A percentile compares a stretch with the other conserved stretches of the same genome.
Evolutionary conservation across 2,797 vertebrate genomes (phyloP).

Genomic region (Chaunax sp.): DNA sequence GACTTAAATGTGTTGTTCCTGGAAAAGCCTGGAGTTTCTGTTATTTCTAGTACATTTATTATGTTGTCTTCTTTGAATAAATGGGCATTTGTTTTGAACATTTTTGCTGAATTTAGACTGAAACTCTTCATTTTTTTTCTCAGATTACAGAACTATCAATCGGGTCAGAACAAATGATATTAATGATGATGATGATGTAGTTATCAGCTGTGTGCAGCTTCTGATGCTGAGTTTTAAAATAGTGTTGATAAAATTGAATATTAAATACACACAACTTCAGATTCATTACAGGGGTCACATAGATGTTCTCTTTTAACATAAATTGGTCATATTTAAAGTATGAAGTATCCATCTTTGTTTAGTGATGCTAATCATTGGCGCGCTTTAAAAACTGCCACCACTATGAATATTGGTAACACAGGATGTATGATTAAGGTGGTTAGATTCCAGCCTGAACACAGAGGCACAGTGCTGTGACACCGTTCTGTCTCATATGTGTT

Average conservation of each 20-base stretch:
- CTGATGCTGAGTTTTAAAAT: neutral
- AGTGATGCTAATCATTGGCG: neutral
- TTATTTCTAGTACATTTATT: conserved; percentile 16
- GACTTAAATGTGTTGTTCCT: neutral
- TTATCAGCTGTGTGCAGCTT: neutral
- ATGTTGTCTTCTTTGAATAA: conserved; percentile 51
- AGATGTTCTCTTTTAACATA: neutral
- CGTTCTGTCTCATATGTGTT: conserved; percentile 89
- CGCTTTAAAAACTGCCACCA: conserved; percentile 17
- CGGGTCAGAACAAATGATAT: neutral
- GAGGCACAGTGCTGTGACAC: conserved; percentile 27
- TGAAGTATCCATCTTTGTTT: neutral
- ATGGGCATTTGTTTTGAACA: conserved; percentile 28
- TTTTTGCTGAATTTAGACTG: neutral
- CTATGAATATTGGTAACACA: conserved; percentile 6
- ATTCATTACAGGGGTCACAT: neutral
- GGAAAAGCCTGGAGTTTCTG: conserved; percentile 14
- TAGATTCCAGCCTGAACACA: neutral
- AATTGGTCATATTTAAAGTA: neutral
- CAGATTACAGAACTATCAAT: neutral
- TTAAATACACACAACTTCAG: neutral
- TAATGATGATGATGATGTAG: neutral
- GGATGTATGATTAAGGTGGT: conserved; percentile 19
- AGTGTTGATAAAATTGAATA: neutral
- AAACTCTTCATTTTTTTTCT: neutral